These are phyloP conservation scores for Sus scrofa DNA, from an alignment of 2,113 vertebrate genomes.

Conservation along the genomic window DNA sequence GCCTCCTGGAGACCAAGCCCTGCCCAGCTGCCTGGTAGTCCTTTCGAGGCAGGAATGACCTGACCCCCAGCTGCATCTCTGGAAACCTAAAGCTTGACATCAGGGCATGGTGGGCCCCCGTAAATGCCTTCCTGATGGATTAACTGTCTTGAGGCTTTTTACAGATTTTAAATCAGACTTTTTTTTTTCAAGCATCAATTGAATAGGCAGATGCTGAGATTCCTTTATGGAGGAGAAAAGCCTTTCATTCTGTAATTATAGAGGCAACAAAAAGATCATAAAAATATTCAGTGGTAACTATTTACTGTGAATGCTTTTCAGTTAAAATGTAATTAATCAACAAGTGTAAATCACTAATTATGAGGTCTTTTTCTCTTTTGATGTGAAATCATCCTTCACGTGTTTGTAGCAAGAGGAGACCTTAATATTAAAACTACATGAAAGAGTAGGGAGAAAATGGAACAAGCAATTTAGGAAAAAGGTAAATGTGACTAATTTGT, in stretches of 20 bases:
- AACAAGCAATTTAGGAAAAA: neutral
- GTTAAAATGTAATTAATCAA: constrained; percentile 78
- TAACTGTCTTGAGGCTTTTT: constrained; percentile 56
- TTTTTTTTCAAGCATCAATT: neutral
- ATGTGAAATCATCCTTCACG: constrained; percentile 61
- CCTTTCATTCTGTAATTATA: constrained; percentile 71
- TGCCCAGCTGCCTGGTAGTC: neutral
- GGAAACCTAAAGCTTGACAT: neutral
- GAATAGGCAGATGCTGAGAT: constrained; percentile 57
- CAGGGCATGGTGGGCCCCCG: neutral
- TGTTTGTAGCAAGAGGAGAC: neutral
- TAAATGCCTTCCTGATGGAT: constrained; percentile 52
- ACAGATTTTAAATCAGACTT: constrained; percentile 54
- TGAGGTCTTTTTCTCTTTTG: constrained; percentile 66
- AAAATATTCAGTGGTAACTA: constrained; percentile 74
- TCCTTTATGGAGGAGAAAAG: constrained; percentile 54
- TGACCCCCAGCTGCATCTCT: neutral
- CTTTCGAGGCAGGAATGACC: neutral
- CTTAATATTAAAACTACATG: neutral
- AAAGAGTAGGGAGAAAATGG: neutral
- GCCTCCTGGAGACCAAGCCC: neutral
- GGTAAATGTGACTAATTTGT: constrained; percentile 6
- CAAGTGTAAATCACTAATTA: constrained; percentile 75
- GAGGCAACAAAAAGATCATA: constrained; percentile 69
- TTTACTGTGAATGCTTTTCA: constrained; percentile 74